Conservation (phyloP, 2,113 vertebrate species). For the Lophura nycthemera region DNA sequence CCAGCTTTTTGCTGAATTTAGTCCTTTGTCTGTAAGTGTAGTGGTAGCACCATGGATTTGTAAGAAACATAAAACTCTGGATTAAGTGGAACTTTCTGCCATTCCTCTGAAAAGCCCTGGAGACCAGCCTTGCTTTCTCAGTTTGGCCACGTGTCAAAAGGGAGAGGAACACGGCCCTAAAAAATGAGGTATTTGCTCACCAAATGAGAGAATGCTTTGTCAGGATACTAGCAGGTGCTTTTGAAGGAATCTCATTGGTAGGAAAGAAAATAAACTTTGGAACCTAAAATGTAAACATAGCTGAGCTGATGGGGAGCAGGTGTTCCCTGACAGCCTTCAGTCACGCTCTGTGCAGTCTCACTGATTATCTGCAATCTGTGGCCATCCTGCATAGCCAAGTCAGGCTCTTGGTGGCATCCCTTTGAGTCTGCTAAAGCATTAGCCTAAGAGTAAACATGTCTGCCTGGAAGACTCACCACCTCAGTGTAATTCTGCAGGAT, state of each 20-base stretch:
- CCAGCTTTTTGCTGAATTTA: neutral
- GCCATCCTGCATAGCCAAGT: neutral
- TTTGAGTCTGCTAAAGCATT: neutral
- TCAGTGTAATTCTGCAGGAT: neutral
- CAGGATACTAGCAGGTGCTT: conserved; percentile 25
- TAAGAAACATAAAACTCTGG: neutral
- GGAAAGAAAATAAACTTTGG: conserved; percentile 19
- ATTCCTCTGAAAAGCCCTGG: neutral
- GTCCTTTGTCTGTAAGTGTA: neutral
- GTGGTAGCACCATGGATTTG: neutral
- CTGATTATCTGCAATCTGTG: neutral
- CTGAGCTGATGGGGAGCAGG: neutral
- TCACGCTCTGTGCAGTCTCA: neutral
- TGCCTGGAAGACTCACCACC: neutral
- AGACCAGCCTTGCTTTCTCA: conserved; percentile 12
- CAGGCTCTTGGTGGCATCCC: neutral
- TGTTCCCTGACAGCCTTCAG: neutral
- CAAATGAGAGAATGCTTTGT: neutral
- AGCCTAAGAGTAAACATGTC: neutral
- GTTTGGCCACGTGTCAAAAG: conserved; percentile 2
- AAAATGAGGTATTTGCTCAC: neutral
- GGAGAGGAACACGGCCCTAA: neutral
- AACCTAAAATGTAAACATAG: neutral
- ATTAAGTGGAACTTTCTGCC: neutral
- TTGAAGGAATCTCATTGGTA: conserved; percentile 5